Evolutionary conservation across 2,797 vertebrate genomes (phyloP), one percentile per base, ranked within the genome.

Genomic region (Acanthurus tractus): DNA sequence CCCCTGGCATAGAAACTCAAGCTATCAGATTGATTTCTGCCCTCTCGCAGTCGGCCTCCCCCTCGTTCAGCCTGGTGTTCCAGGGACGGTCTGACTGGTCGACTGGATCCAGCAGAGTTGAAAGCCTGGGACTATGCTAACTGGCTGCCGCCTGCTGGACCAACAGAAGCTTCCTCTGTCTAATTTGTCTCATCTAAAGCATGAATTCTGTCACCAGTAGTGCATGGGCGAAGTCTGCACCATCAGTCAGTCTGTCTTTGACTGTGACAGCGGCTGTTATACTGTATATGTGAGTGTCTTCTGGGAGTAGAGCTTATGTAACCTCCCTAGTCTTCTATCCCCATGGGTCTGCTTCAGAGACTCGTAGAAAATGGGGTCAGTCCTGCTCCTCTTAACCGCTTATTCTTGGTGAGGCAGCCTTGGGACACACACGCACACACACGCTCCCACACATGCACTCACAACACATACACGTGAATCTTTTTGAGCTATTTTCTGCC

Each of bases 21-120:
- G 83, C 79, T 40, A 64, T 89, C 66, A 83, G 56, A 92, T 92
- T 86, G 90, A 93, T 90, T 91, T 91, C 87, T 42, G 4, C 83
- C 70, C 55, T 63, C 65, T 64, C 25, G 0, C 64, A 12, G 66
- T 66, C 42, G 0, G 25, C 78, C 74, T 54, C 53, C n/a, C 29
- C 48, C 50, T 62, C 11, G 8, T 22, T 52, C 71, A 44, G 38
- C 62, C 40, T 25, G 25, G 38, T 63, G 67, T 65, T 67, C 58
- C 65, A 68, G 56, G 58, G 83, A 66, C 8, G 57, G 55, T 72
- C 58, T 34, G 66, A 76, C 64, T 20, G 22, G 53, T 74, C 2
- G 53, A 42, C 74, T 53, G 56, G 50, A 73, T 72, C 79, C 66
- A 22, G 70, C 61, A 36, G 72, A 76, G 78, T 46, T 63, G 25